A percentile compares a stretch with the other conserved stretches of the same genome.
Evolutionary conservation across 2,797 vertebrate genomes (phyloP).

Genomic region (Cygnus olor): DNA sequence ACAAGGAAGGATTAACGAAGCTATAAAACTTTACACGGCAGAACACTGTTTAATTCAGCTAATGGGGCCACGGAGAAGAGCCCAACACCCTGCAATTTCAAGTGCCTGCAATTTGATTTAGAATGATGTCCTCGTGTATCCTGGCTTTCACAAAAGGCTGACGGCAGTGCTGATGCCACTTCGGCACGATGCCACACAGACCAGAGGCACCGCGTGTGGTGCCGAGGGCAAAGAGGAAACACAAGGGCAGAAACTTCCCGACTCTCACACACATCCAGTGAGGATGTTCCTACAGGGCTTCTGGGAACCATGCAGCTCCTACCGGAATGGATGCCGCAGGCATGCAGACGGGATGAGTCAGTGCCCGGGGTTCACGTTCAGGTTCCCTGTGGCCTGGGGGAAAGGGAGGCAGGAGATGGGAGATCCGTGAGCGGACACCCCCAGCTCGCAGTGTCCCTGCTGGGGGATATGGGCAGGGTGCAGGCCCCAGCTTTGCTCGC

Average conservation of each 20-base stretch:
- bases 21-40: not conserved
- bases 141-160: not conserved
- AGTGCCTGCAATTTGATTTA: not conserved
- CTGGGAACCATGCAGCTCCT: not conserved
- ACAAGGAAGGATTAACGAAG: not conserved
- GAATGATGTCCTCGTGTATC: not conserved
- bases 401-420: not conserved
- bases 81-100: not conserved
- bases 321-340: not conserved
- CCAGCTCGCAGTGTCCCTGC: too few relatives aligned
- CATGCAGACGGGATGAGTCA: not conserved
- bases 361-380: not conserved
- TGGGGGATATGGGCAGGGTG: not conserved
- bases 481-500: not conserved
- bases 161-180: not conserved
- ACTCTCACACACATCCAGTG: not conserved
- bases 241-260: not conserved
- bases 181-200: not conserved
- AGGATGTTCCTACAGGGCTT: not conserved
- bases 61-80: not conserved
- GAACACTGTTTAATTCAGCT: not conserved
- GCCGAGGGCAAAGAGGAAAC: not conserved
- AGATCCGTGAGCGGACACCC: not conserved
- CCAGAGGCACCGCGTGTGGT: accelerated
- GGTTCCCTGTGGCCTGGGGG: not conserved